Evolutionary conservation across 2,888 invertebrate species (phyloP).

Genomic region (Aphodius sticticus): DNA sequence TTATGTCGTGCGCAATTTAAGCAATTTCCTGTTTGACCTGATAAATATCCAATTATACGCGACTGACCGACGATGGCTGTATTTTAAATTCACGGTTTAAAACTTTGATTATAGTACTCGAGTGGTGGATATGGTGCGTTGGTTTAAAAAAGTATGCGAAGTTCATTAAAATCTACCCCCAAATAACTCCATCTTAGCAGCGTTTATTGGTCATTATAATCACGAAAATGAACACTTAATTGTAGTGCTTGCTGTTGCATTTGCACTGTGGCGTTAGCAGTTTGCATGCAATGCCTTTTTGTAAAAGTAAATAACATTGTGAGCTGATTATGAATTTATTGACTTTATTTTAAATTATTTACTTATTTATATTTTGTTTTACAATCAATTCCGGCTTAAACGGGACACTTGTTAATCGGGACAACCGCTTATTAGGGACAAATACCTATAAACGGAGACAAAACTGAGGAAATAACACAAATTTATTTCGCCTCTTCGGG

Average conservation of each 20-base stretch:
- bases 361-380: too few relatives aligned
- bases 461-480: too few relatives aligned
- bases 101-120: constrained; percentile 18
- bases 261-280: too few relatives aligned
- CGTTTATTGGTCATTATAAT: not conserved
- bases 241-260: too few relatives aligned
- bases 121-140: not conserved
- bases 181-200: constrained; percentile 18
- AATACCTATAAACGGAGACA: too few relatives aligned
- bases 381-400: too few relatives aligned
- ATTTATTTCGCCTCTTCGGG: too few relatives aligned
- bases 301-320: too few relatives aligned
- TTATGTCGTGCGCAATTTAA: constrained; percentile 17
- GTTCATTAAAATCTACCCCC: constrained; percentile 13
- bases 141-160: not conserved
- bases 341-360: not conserved
- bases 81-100: constrained; percentile 24
- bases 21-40: constrained; percentile 23
- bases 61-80: not conserved
- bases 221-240: too few relatives aligned
- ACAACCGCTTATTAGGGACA: too few relatives aligned
- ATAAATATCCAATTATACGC: constrained; percentile 15
- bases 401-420: too few relatives aligned
- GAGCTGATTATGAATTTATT: not conserved
- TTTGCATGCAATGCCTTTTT: too few relatives aligned